Conservation (phyloP, 2,797 vertebrate species). For the Gouania willdenowi region DNA sequence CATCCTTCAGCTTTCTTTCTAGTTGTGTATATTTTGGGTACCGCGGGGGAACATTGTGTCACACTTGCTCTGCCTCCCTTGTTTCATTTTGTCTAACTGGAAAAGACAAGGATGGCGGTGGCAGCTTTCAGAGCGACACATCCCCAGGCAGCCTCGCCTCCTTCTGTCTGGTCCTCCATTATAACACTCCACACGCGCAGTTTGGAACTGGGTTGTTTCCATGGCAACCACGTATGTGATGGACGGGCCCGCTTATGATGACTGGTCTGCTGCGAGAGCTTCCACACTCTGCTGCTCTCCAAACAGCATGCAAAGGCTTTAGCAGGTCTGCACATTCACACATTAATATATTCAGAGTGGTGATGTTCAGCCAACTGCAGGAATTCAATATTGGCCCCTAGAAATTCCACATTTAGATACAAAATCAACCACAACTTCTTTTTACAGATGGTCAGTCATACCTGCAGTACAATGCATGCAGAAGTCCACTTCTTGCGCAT, state of each 20-base stretch:
- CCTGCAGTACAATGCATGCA: slow-evolving; percentile 8
- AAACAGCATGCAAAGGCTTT: slow-evolving; percentile 17
- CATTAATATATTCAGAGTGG: background rate
- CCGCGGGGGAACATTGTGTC: slow-evolving; percentile 12
- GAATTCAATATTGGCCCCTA: slow-evolving; percentile 14
- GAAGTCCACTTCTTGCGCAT: slow-evolving; percentile 5
- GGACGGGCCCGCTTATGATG: slow-evolving; percentile 60
- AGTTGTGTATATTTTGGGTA: slow-evolving; percentile 8
- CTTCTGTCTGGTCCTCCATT: slow-evolving; percentile 56
- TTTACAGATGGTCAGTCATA: slow-evolving; percentile 1
- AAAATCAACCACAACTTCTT: slow-evolving; percentile 31
- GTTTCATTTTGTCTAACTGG: slow-evolving; percentile 31
- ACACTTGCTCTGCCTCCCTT: background rate
- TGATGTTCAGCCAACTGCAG: background rate
- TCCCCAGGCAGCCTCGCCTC: slow-evolving; percentile 42
- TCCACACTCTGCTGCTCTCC: slow-evolving; percentile 22
- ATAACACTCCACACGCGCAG: slow-evolving; percentile 38
- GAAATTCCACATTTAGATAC: slow-evolving; percentile 21
- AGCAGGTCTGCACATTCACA: slow-evolving; percentile 6
- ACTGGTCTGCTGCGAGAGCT: slow-evolving; percentile 35
- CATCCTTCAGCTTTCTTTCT: slow-evolving; percentile 6
- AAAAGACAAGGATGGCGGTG: slow-evolving; percentile 39
- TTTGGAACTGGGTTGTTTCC: slow-evolving; percentile 74
- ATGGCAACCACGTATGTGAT: slow-evolving; percentile 65
- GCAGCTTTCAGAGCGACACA: slow-evolving; percentile 43